Base-by-base conservation (phyloP, 2,113 vertebrate genomes). In the Caloenas nicobarica region DNA sequence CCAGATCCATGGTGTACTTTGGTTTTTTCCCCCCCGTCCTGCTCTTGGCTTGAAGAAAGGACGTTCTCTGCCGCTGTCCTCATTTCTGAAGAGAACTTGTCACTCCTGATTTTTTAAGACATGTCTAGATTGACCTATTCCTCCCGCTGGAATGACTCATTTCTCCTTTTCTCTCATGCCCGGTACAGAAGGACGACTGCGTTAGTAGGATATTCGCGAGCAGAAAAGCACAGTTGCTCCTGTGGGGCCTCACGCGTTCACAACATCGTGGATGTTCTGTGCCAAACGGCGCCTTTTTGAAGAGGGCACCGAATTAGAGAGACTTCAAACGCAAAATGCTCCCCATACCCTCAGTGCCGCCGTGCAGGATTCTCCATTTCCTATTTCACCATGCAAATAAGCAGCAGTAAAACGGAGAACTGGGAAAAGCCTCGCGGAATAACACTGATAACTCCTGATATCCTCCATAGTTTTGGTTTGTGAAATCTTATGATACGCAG, bases 321-420 rank as follows among this genome's bases (percentile, higher is more conserved):
- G 12, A 71, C 36, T 72, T 53, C 42, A 56, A 1, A 54, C 5
- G 5, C 3, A 13, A 73, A 44, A 56, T 10, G 12, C 9, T 60
- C 22, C 22, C 18, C 9, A 1, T 2, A 5, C 10, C 44, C 36
- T 62, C 61, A 25, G 3, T 3, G 33, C 17, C 1, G 1, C n/a
- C 26, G 11, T 1, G 9, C 36, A 68, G 51, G 57, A 16, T 2
- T 85, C 33, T 23, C 11, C 42, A 28, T 23, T 70, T 36, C 56
- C 60, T n/a, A 0, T 12, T 66, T 70, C 31, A 46, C 66, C 25
- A 1, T 0, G 3, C 58, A 12, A 44, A 21, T 21, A 78, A 61
- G 34, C 10, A 44, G 46, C 72, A 56, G 42, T 2, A 64, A 81
- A 71, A 3, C 44, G 74, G 42, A n/a, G 16, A 78, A 40, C 5